Percentiles rank a stretch among this genome's conserved stretches.
Conservation (phyloP, 1,140 invertebrate genomes). For the Ceratoteleas bidentatus region DNA sequence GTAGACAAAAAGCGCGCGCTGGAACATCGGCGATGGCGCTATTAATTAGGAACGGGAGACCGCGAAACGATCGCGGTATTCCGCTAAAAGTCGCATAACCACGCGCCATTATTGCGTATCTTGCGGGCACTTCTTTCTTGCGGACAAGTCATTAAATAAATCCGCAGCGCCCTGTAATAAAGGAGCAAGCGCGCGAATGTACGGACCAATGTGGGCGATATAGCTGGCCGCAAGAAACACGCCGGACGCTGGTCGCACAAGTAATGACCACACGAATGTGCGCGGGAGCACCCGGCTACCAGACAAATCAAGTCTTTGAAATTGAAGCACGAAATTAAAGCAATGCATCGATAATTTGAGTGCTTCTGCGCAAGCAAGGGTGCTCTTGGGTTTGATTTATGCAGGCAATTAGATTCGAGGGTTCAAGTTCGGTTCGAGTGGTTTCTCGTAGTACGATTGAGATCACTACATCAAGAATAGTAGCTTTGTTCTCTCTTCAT, state of each 20-base stretch:
- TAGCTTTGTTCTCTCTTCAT: no score
- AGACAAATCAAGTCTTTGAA: constrained; percentile 17
- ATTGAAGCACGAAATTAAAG: no score
- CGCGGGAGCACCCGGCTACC: constrained; percentile 17
- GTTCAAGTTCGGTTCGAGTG: no score
- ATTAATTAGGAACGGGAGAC: constrained; percentile 20
- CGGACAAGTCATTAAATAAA: constrained; percentile 58
- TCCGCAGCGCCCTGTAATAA: constrained; percentile 45
- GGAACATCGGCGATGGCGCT: constrained; percentile 8
- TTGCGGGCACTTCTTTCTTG: constrained; percentile 38
- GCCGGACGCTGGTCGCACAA: constrained; percentile 25
- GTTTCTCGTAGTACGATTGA: no score
- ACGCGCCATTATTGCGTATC: constrained; percentile 27
- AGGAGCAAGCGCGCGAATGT: constrained; percentile 20
- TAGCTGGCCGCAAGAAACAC: constrained; percentile 41
- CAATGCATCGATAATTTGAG: no score
- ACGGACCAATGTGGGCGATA: constrained; percentile 56
- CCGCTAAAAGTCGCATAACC: constrained; percentile 16
- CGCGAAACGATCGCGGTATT: constrained; percentile 17
- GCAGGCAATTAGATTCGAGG: no score
- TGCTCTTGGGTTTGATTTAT: no score
- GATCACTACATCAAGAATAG: no score
- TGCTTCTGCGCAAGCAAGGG: no score
- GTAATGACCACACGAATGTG: background rate
- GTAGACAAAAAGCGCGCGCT: constrained; percentile 1